Evolutionary conservation across 2,113 vertebrate genomes (phyloP).

Genomic region (Neodontobutis hainanensis): DNA sequence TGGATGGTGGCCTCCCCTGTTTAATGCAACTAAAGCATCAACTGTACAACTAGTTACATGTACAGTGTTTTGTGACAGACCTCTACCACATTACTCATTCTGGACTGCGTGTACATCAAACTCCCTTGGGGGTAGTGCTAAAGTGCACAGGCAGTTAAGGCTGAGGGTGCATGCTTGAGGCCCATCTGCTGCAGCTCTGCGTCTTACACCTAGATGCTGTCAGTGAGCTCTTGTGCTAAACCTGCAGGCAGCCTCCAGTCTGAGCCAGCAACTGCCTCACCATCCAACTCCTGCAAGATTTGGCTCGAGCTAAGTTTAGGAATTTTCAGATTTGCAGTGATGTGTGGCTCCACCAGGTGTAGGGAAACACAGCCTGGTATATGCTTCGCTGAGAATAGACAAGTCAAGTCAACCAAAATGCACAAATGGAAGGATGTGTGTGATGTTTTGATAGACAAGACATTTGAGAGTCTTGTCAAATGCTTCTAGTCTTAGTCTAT

Average conservation of each 20-base stretch:
- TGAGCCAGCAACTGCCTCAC: conserved; percentile 19
- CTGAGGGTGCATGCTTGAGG: conserved; percentile 19
- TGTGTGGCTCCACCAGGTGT: conserved; percentile 17
- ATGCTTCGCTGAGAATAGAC: conserved; percentile 4
- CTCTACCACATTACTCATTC: background rate
- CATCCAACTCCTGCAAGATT: conserved; percentile 23
- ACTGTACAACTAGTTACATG: too few species aligned
- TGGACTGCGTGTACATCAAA: conserved; percentile 6
- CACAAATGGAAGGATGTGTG: conserved; percentile 22
- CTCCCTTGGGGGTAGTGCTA: conserved; percentile 28
- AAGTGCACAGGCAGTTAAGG: conserved; percentile 16
- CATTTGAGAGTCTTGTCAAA: conserved; percentile 19
- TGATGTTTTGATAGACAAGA: conserved; percentile 4
- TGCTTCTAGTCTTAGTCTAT: conserved; percentile 15
- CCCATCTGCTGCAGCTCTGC: conserved; percentile 34
- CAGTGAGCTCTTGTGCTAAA: conserved; percentile 1
- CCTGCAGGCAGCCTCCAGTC: background rate
- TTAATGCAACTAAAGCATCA: too few species aligned
- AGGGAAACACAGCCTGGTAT: background rate
- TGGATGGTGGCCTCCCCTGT: too few species aligned
- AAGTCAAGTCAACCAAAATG: conserved; percentile 8
- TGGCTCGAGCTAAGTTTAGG: conserved; percentile 3
- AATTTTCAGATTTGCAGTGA: conserved; percentile 24
- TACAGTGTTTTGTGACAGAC: conserved; percentile 7
- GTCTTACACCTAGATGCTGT: conserved; percentile 5